A percentile compares a stretch with the other conserved stretches of the same genome.
Evolutionary conservation across 2,888 invertebrate species (phyloP).

Genomic region (Entomobrya proxima): DNA sequence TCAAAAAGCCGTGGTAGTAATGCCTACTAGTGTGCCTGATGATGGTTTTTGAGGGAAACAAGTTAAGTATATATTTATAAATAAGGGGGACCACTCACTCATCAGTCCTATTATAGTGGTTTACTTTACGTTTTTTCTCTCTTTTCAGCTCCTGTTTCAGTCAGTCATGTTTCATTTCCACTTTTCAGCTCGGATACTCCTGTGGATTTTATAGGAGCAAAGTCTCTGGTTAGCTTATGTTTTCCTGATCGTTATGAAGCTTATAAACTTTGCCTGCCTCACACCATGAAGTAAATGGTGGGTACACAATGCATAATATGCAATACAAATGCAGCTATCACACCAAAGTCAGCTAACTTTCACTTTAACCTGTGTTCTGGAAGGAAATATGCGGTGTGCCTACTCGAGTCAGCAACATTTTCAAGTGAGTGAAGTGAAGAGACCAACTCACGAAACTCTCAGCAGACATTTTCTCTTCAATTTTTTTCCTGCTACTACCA

Average conservation of each 20-base stretch:
- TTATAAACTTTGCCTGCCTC: no score
- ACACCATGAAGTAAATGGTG: background rate
- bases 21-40: background rate
- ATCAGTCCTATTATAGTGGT: background rate
- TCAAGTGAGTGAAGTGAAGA: slow-evolving; percentile 28
- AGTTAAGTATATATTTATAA: slow-evolving; percentile 30
- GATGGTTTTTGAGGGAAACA: slow-evolving; percentile 2
- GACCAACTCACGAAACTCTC: slow-evolving; percentile 48
- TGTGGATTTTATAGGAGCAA: background rate
- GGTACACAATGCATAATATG: background rate
- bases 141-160: slow-evolving; percentile 36
- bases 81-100: background rate
- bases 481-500: background rate
- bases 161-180: slow-evolving; percentile 37
- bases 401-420: slow-evolving; percentile 47
- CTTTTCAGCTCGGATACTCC: background rate
- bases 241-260: background rate
- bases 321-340: background rate
- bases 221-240: background rate
- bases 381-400: background rate
- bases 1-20: slow-evolving; percentile 4
- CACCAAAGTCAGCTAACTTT: slow-evolving; percentile 11
- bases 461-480: slow-evolving; percentile 44
- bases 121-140: background rate
- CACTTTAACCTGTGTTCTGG: background rate